phyloP scores from a whole-genome alignment of 2,797 vertebrate species.

The Falco biarmicus region DNA sequence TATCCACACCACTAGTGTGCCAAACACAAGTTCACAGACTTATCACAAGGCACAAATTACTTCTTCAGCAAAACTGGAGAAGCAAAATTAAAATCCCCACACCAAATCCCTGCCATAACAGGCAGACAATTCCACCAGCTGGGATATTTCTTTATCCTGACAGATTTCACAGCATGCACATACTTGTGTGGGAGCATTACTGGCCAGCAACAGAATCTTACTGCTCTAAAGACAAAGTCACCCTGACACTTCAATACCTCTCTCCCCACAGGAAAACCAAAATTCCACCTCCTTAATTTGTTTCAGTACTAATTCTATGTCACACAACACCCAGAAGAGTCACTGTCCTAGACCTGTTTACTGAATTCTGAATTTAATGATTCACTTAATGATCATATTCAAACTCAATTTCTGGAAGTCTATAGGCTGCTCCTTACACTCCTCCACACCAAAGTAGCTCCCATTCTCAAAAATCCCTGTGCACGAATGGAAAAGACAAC shows the following conservation, averaged over 20 bases:
- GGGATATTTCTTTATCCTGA: background rate
- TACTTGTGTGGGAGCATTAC: background rate
- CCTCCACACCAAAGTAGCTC: background rate
- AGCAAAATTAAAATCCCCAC: background rate
- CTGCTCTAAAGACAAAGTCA: background rate
- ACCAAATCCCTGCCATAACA: background rate
- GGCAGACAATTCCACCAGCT: background rate
- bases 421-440: accelerated
- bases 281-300: background rate
- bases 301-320: background rate
- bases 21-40: background rate
- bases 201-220: background rate
- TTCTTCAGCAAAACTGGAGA: background rate
- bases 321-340: background rate
- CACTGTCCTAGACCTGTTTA: background rate
- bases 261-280: background rate
- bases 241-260: background rate
- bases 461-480: background rate
- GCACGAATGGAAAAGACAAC: background rate
- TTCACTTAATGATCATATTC: background rate
- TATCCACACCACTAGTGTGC: background rate
- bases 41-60: background rate
- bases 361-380: background rate
- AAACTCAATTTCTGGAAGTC: background rate
- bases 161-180: background rate